Conservation (phyloP, 2,113 vertebrate genomes). For the Conger conger region DNA sequence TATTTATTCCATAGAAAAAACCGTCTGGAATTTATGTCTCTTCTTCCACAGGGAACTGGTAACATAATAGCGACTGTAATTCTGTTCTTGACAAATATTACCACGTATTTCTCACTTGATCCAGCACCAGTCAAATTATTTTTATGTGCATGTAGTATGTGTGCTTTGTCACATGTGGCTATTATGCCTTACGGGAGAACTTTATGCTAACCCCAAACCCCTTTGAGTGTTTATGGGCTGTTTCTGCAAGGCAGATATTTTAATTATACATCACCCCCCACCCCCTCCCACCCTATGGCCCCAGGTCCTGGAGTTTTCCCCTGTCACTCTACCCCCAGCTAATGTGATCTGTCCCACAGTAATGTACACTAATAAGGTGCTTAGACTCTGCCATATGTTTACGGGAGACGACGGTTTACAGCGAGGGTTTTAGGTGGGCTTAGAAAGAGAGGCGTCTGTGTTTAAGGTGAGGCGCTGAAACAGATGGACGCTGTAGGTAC, state of each 20-base stretch:
- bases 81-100: not conserved
- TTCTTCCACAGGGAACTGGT: not conserved
- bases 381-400: constrained; percentile 68
- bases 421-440: constrained; percentile 53
- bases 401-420: constrained; percentile 54
- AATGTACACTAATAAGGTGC: constrained; percentile 68
- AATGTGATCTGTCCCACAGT: constrained; percentile 63
- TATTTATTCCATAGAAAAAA: no score
- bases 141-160: not conserved
- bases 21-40: no score
- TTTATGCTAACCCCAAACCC: not conserved
- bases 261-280: constrained; percentile 35
- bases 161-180: not conserved
- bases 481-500: constrained; percentile 51
- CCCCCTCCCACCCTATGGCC: constrained; percentile 22
- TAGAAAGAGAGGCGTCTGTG: constrained; percentile 52
- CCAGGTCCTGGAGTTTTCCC: constrained; percentile 47
- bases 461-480: constrained; percentile 24
- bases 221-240: not conserved
- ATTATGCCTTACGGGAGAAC: not conserved
- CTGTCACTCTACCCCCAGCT: constrained; percentile 55
- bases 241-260: constrained; percentile 23
- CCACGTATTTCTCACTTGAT: not conserved
- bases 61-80: not conserved
- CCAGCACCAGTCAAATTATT: not conserved